Conservation (phyloP, 2,797 vertebrate species). For the Thamnophis elegans region DNA sequence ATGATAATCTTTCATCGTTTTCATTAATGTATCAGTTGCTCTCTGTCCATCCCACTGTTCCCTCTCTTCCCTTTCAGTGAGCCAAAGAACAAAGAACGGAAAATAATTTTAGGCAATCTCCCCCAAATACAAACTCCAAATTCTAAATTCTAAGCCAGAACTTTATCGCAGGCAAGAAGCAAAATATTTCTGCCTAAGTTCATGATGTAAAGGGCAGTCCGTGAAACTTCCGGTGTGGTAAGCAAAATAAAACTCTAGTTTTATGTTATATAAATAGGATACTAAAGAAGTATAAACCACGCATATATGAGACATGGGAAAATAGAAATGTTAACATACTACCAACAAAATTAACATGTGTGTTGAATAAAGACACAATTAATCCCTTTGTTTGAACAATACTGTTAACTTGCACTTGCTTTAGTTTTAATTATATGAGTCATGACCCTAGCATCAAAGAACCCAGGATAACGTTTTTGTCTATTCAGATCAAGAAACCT, state of each 20-base stretch:
- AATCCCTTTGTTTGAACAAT: conserved; percentile 15
- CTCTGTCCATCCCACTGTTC: not conserved
- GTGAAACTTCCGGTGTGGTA: not conserved
- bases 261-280: conserved; percentile 2
- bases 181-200: conserved; percentile 11
- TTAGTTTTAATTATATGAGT: conserved; percentile 22
- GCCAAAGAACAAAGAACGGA: not conserved
- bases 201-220: conserved; percentile 33
- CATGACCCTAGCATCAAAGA: conserved; percentile 47
- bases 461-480: conserved; percentile 1
- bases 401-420: conserved; percentile 14
- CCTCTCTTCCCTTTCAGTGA: not conserved
- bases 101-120: not conserved
- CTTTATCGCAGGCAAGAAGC: not conserved
- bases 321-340: not conserved
- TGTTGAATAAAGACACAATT: not conserved
- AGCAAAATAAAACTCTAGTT: not conserved
- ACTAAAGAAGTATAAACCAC: not conserved
- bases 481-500: not conserved
- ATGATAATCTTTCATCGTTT: not conserved
- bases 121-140: not conserved
- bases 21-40: accelerated
- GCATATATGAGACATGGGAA: not conserved
- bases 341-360: not conserved
- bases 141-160: not conserved